Conservation (phyloP, 2,888 invertebrate species). For the Lasiommata megera region DNA sequence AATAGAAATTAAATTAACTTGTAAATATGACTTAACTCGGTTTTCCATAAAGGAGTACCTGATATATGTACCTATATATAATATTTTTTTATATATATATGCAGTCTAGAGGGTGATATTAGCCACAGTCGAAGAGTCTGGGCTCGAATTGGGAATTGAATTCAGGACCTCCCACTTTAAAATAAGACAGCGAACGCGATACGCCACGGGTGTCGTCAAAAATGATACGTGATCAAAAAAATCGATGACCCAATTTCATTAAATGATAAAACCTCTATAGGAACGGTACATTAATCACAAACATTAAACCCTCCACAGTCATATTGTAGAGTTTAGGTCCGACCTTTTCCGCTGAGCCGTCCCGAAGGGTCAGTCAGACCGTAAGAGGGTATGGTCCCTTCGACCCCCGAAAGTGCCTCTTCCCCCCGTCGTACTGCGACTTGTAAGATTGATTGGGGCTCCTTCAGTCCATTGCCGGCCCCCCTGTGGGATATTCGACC, state of each 20-base stretch:
- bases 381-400: constrained; percentile 78
- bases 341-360: constrained; percentile 61
- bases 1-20: too few species aligned
- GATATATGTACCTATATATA: too few species aligned
- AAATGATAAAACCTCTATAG: constrained; percentile 17
- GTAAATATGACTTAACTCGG: too few species aligned
- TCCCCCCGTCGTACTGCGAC: constrained; percentile 64
- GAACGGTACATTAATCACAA: constrained; percentile 38
- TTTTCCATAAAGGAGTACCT: too few species aligned
- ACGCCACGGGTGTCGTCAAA: too few species aligned
- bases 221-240: too few species aligned
- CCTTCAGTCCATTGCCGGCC: constrained; percentile 80
- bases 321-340: constrained; percentile 60
- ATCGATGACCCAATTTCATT: constrained; percentile 7
- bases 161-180: too few species aligned
- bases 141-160: too few species aligned
- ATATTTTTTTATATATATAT: too few species aligned
- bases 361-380: constrained; percentile 73
- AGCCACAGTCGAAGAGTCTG: too few species aligned
- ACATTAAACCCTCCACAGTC: constrained; percentile 38
- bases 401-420: constrained; percentile 59
- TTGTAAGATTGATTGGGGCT: constrained; percentile 83
- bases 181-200: too few species aligned
- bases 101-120: too few species aligned
- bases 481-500: constrained; percentile 74